These are phyloP conservation scores for Periophthalmus magnuspinnatus DNA, from an alignment of 2,797 vertebrate genomes.

Conservation along the genomic window DNA sequence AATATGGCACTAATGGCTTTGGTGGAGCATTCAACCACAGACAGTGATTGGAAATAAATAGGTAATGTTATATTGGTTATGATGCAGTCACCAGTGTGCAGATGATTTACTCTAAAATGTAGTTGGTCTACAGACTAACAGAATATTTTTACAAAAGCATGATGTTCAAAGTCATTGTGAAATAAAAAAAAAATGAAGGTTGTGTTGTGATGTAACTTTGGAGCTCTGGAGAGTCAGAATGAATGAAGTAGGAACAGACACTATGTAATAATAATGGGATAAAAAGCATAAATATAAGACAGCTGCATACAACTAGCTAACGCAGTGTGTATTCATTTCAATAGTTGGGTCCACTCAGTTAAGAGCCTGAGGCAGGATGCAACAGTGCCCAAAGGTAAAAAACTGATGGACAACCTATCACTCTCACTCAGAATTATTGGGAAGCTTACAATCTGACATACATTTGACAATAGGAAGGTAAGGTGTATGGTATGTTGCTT, in stretches of 20 bases:
- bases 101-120: not conserved
- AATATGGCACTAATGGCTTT: slow-evolving; percentile 1
- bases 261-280: not conserved
- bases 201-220: not conserved
- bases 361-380: not conserved
- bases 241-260: not conserved
- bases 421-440: not conserved
- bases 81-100: not conserved
- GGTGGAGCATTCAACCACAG: not conserved
- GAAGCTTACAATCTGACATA: not conserved
- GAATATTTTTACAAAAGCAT: not conserved
- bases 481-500: not conserved
- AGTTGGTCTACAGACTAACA: not conserved
- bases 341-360: not conserved
- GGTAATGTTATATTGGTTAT: not conserved
- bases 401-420: not conserved
- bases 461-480: not conserved
- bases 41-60: not conserved
- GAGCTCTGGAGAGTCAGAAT: not conserved
- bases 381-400: not conserved
- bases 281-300: not conserved
- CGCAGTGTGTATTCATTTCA: not conserved
- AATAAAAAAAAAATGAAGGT: not conserved
- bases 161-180: not conserved
- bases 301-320: not conserved